These are phyloP conservation scores for Sericinus montela DNA, from an alignment of 2,888 invertebrate genomes.

Conservation along the genomic window DNA sequence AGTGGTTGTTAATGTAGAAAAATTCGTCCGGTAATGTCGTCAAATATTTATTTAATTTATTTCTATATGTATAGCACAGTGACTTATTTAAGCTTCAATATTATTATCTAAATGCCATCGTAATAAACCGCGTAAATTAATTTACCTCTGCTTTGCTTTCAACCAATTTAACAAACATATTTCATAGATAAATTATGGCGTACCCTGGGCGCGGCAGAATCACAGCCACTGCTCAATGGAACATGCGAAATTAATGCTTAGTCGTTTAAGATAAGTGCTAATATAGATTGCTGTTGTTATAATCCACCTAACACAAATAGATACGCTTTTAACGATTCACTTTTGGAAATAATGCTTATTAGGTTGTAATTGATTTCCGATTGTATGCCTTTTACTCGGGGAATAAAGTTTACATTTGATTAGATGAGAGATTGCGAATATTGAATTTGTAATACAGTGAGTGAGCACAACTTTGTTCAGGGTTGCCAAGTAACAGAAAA, in stretches of 20 bases:
- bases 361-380: constrained; percentile 6
- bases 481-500: constrained; percentile 49
- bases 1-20: too few species aligned
- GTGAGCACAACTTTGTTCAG: constrained; percentile 33
- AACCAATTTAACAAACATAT: constrained; percentile 7
- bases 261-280: not conserved
- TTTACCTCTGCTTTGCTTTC: constrained; percentile 1
- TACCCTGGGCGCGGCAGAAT: constrained; percentile 2
- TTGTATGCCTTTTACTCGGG: constrained; percentile 14
- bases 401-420: constrained; percentile 22
- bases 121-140: constrained; percentile 12
- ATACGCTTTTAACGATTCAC: constrained; percentile 34
- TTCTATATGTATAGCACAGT: too few species aligned
- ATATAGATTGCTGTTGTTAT: constrained; percentile 16
- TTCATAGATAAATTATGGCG: constrained; percentile 14
- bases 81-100: too few species aligned
- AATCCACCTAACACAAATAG: constrained; percentile 34
- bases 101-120: constrained; percentile 4
- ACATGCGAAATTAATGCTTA: not conserved
- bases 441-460: constrained; percentile 32
- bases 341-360: constrained; percentile 33
- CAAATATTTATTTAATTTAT: too few species aligned
- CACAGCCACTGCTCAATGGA: not conserved
- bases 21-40: too few species aligned
- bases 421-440: constrained; percentile 20